Base-by-base conservation (phyloP, 2,113 vertebrate genomes). In the Peucedramus taeniatus region DNA sequence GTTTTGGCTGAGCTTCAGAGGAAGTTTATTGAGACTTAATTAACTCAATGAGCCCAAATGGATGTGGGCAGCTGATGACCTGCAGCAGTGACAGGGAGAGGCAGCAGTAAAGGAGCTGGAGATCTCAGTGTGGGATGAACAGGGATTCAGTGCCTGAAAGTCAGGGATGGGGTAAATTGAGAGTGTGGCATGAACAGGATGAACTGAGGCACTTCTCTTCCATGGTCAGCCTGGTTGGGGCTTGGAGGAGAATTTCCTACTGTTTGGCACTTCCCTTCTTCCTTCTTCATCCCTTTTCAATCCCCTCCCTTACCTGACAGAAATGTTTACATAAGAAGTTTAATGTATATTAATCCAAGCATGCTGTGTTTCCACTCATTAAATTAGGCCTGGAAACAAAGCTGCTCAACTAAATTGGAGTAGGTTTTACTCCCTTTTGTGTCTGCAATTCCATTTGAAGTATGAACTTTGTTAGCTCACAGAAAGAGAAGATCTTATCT, bases 251-350 rank as follows among this genome's bases (percentile, higher is more conserved):
- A 47, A 15, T 7, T 59, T 68, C 21, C 23, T 20, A 11, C 12
- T 5, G 0, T 16, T 61, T 69, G 10, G 15, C 19, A 24, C 4
- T 45, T 57, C 11, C 16, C 49, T 10, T 39, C 51, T 57, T 70
- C 53, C 39, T 12, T 31, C 19, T 37, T 31, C 4, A 31, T 35
- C 35, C 22, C 3, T 69, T 61, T 33, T 20, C 13, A 11, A 2
- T 31, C 28, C 11, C 30, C 13, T 51, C 26, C 8, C 9, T 78
- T 53, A 17, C 47, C 22, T 33, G n/a, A 51, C 24, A 30, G 23
- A 27, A 18, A 31, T 0, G 0, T 45, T 57, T 42, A 13, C 4
- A 3, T 1, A 30, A 26, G 24, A 16, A 40, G 3, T 69, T 87
- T 39, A 49, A 60, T 2, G 6, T 24, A 3, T 1, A 16, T 19